Percentiles rank a stretch among this genome's conserved stretches.
These are phyloP conservation scores for Prosapia bicincta DNA, from an alignment of 2,888 invertebrate genomes.

Conservation along the genomic window DNA sequence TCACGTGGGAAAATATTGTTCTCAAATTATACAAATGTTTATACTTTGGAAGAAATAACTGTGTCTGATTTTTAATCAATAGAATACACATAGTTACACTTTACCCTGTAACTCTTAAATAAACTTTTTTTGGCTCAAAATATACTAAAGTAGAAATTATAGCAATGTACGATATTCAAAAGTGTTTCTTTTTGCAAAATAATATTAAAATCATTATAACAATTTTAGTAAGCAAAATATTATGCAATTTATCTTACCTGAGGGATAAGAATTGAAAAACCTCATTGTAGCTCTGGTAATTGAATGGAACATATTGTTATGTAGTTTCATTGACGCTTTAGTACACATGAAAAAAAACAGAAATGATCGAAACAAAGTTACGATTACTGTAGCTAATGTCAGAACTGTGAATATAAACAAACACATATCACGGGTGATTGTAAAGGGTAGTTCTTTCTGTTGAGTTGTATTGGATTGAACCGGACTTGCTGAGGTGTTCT, in stretches of 20 bases:
- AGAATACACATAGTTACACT: too few species aligned
- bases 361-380: slow-evolving; percentile 58
- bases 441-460: neutral
- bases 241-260: slow-evolving; percentile 51
- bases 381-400: slow-evolving; percentile 49
- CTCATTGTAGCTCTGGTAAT: slow-evolving; percentile 77
- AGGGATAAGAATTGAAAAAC: slow-evolving; percentile 86
- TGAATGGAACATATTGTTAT: slow-evolving; percentile 79
- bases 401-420: slow-evolving; percentile 61
- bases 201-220: too few species aligned
- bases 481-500: neutral
- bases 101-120: too few species aligned
- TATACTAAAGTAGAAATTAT: too few species aligned
- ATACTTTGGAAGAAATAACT: too few species aligned
- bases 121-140: too few species aligned
- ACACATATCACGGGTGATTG: slow-evolving; percentile 30
- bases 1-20: too few species aligned
- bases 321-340: slow-evolving; percentile 72
- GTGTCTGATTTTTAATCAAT: too few species aligned
- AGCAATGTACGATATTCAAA: too few species aligned
- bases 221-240: slow-evolving; percentile 18
- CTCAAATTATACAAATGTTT: too few species aligned
- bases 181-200: too few species aligned
- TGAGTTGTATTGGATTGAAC: neutral
- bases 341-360: slow-evolving; percentile 73